Evolutionary conservation across 2,888 invertebrate species (phyloP), one percentile per base, ranked within the genome.

Genomic region (Tricholauxania praeusta): DNA sequence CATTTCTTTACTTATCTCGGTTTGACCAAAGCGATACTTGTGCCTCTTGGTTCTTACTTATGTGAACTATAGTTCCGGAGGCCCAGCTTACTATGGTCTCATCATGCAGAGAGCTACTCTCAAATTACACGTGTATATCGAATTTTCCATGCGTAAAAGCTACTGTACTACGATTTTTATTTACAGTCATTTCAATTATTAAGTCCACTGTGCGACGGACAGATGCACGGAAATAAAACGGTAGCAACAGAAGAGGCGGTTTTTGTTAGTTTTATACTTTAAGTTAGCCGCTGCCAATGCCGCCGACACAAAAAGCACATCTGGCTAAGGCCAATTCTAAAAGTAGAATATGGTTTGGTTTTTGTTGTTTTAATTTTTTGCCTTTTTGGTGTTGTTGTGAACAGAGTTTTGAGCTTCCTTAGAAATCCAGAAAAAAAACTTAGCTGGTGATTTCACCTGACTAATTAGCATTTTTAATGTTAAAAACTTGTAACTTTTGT

Each of bases 401-500:
- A 3, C 47, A 28, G 28, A 28, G 14, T 19, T 19, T 52, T 17
- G 69, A 8, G 59, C 10, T 63, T 8, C 63, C 19, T 19, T 47
- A 7, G 15, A 60, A 63, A 17, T 51, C 19, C 22, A 53, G 48
- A 14, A 63, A 49, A 63, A 48, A 52, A 71, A 49, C 59, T 66
- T 59, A 48, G 66, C 60, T 52, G 59, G 4, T 52, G 28, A 49
- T 49, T n/a, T 62, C 72, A 60, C 47, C 71, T 80, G 81, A 82
- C 80, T 82, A 82, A 82, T 82, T 82, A 81, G 80, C 81, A 82
- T 82, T 82, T 82, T 82, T 82, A 81, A 82, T 82, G 81, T 79
- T 79, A 78, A 79, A 82, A 80, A 79, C 81, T 79, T 82, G 81
- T 82, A 79, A 80, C 76, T 77, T 79, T 74, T 67, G 64, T 72